phyloP scores from a whole-genome alignment of 1,140 invertebrate genomes.

The Tetranychus urticae region DNA sequence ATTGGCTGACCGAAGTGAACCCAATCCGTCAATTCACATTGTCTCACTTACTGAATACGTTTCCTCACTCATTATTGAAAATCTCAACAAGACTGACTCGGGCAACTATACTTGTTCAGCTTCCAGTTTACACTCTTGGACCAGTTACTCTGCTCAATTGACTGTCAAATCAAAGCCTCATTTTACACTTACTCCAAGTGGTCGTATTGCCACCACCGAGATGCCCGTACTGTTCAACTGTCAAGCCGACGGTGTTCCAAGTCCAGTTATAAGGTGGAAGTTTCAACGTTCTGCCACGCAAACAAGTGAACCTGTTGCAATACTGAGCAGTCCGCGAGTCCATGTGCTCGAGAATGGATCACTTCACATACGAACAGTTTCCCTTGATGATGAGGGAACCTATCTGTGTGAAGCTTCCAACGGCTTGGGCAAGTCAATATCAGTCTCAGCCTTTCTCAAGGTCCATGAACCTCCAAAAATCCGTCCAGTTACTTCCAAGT shows the following conservation, averaged over 20 bases:
- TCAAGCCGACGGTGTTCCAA: constrained; percentile 15
- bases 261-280: constrained; percentile 17
- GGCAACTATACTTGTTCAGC: constrained; percentile 59
- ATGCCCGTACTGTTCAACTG: constrained; percentile 14
- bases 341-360: constrained; percentile 17
- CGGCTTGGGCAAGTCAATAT: constrained; percentile 23
- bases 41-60: constrained; percentile 15
- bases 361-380: constrained; percentile 11
- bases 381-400: constrained; percentile 16
- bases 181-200: constrained; percentile 14
- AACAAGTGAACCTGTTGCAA: constrained; percentile 1
- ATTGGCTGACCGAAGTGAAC: constrained; percentile 17
- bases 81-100: constrained; percentile 40
- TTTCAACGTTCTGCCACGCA: constrained; percentile 1
- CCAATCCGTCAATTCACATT: constrained; percentile 11
- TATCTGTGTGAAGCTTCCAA: constrained; percentile 28
- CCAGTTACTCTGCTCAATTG: constrained; percentile 50
- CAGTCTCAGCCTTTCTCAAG: constrained; percentile 23
- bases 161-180: constrained; percentile 34
- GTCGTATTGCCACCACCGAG: constrained; percentile 11
- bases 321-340: constrained; percentile 14
- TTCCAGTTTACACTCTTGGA: constrained; percentile 46
- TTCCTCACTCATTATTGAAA: constrained; percentile 39
- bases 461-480: constrained; percentile 18
- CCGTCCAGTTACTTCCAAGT: constrained; percentile 3